These are phyloP conservation scores for Cephus runcator DNA, from an alignment of 2,888 invertebrate genomes.

Conservation along the genomic window DNA sequence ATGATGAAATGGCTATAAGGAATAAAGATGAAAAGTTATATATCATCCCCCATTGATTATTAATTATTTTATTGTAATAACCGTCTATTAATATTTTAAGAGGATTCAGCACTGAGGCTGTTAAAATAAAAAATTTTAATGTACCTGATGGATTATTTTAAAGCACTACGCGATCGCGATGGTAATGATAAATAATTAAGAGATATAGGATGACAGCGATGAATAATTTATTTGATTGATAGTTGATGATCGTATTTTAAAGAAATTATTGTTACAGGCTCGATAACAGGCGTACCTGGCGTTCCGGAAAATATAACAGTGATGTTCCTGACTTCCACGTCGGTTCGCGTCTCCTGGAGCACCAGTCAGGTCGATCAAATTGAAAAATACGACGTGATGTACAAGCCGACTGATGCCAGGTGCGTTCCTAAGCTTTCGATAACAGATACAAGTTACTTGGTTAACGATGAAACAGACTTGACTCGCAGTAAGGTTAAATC, in stretches of 20 bases:
- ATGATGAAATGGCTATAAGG: no score
- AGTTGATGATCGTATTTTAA: neutral
- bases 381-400: slow-evolving; percentile 91
- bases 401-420: slow-evolving; percentile 92
- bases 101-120: no score
- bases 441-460: neutral
- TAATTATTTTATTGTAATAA: slow-evolving; percentile 11
- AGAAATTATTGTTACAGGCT: slow-evolving; percentile 69
- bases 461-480: neutral
- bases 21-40: no score
- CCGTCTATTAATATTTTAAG: no score
- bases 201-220: neutral
- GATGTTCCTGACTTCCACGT: slow-evolving; percentile 86
- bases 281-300: slow-evolving; percentile 78
- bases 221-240: neutral
- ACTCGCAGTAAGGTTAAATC: neutral
- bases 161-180: neutral
- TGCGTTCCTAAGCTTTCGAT: slow-evolving; percentile 67
- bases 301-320: slow-evolving; percentile 91
- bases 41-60: neutral
- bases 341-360: slow-evolving; percentile 88
- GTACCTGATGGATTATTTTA: no score
- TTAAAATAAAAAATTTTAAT: no score
- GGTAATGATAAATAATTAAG: neutral
- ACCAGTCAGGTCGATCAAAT: slow-evolving; percentile 80